phyloP scores from a whole-genome alignment of 1,140 invertebrate species.

The Aphelinus atriplicis region DNA sequence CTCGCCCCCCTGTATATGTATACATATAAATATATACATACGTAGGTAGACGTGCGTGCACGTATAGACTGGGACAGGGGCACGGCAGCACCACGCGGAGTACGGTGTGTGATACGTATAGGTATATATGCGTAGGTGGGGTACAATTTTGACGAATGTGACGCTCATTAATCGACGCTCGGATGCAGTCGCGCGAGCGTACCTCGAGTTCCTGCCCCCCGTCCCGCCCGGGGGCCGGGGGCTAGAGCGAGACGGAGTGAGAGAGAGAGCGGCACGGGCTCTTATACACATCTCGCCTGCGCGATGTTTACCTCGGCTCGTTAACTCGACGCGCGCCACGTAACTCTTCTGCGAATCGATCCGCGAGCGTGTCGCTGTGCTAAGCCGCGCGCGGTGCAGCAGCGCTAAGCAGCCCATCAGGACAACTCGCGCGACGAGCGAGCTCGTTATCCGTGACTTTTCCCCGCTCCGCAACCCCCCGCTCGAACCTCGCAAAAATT shows the following conservation, averaged over 20 bases:
- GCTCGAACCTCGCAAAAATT: too few species aligned
- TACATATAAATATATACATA: too few species aligned
- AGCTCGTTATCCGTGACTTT: conserved; percentile 22
- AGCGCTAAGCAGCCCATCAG: background rate
- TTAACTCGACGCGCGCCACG: conserved; percentile 10
- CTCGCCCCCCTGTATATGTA: background rate
- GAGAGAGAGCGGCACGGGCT: background rate
- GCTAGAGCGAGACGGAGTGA: conserved; percentile 22
- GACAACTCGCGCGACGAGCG: background rate
- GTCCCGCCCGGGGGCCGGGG: background rate
- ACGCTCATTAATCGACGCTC: conserved; percentile 48
- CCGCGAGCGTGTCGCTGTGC: too few species aligned
- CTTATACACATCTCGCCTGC: background rate
- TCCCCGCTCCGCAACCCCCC: too few species aligned
- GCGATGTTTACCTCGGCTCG: conserved; percentile 18
- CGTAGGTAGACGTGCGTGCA: too few species aligned
- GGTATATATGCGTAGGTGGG: too few species aligned
- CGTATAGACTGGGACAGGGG: too few species aligned
- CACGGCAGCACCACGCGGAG: background rate
- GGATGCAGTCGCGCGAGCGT: background rate
- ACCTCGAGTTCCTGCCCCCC: background rate
- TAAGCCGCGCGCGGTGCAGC: too few species aligned
- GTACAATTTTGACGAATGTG: conserved; percentile 51
- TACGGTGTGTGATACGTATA: background rate
- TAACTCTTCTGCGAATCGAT: conserved; percentile 36